Conservation (phyloP, 2,113 vertebrate genomes). For the Synchiropus splendidus region DNA sequence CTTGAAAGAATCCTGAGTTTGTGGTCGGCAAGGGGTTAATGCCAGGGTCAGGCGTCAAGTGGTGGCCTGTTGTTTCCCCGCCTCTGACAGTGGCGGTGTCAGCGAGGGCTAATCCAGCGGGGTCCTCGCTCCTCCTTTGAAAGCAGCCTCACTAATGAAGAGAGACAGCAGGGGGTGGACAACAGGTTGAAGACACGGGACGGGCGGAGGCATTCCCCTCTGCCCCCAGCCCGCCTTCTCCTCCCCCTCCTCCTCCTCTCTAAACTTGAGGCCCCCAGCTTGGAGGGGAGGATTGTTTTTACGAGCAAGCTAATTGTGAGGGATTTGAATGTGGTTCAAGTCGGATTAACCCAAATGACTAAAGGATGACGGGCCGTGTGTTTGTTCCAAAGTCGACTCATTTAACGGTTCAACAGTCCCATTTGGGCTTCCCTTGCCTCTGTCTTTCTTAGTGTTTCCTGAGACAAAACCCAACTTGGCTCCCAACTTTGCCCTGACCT, state of each 20-base stretch:
- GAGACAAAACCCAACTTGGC: too few species aligned
- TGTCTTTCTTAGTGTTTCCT: too few species aligned
- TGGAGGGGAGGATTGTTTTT: slow-evolving; percentile 15
- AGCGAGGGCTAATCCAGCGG: slow-evolving; percentile 30
- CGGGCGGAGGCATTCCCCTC: too few species aligned
- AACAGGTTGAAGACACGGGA: slow-evolving; percentile 28
- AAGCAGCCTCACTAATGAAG: slow-evolving; percentile 41
- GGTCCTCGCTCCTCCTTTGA: slow-evolving; percentile 37
- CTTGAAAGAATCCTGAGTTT: slow-evolving; percentile 8
- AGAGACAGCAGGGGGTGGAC: slow-evolving; percentile 27
- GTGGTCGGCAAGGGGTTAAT: slow-evolving; percentile 27
- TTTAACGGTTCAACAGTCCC: too few species aligned
- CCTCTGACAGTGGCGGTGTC: slow-evolving; percentile 22
- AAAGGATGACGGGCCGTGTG: slow-evolving; percentile 25
- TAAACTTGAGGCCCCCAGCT: slow-evolving; percentile 7
- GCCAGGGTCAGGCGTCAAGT: slow-evolving; percentile 34
- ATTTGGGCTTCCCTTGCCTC: too few species aligned
- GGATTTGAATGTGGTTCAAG: slow-evolving; percentile 39
- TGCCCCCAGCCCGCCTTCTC: too few species aligned
- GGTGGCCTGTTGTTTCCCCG: background rate
- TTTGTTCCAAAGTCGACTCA: slow-evolving; percentile 4
- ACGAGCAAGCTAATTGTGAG: slow-evolving; percentile 40
- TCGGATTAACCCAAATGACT: slow-evolving; percentile 45
- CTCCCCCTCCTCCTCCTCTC: too few species aligned
- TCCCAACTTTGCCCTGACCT: background rate